Percentiles rank a stretch among this genome's conserved stretches.
Conservation (phyloP, 2,113 vertebrate genomes). For the Tenrec ecaudatus region DNA sequence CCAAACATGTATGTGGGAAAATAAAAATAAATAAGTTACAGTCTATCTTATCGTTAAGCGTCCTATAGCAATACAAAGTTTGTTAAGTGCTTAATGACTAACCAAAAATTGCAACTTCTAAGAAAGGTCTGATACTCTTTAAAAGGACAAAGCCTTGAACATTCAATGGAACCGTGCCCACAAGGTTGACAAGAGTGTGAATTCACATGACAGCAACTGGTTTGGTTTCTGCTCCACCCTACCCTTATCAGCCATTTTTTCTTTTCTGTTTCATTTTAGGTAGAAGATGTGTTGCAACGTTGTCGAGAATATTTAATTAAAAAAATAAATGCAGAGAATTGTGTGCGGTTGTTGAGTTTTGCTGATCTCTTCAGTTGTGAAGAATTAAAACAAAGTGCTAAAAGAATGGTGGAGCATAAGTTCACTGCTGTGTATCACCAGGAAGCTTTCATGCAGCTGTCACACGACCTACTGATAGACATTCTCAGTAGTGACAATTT, state of each 20-base stretch:
- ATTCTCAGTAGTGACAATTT: conserved; percentile 99
- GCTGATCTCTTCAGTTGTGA: conserved; percentile 98
- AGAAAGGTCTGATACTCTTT: neutral
- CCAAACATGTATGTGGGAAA: conserved; percentile 9
- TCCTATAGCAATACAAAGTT: neutral
- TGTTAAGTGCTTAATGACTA: neutral
- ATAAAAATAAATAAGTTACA: neutral
- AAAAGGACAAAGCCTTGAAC: neutral
- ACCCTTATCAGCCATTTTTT: conserved; percentile 28
- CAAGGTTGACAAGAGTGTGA: neutral
- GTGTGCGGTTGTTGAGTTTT: conserved; percentile 96
- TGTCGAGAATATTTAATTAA: conserved; percentile 98
- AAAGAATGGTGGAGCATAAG: conserved; percentile 99
- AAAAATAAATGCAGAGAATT: conserved; percentile 99
- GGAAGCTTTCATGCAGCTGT: conserved; percentile 98
- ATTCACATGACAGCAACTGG: neutral
- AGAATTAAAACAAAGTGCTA: conserved; percentile 97
- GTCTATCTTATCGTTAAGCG: neutral
- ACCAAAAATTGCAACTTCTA: neutral
- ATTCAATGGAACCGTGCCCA: neutral
- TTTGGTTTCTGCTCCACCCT: neutral
- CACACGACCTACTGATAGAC: conserved; percentile 97
- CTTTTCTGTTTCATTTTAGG: conserved; percentile 86
- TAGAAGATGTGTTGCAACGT: conserved; percentile 95
- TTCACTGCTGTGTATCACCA: conserved; percentile 96